Evolutionary conservation across 2,113 vertebrate species (phyloP).

Genomic region (Antigone vipio): DNA sequence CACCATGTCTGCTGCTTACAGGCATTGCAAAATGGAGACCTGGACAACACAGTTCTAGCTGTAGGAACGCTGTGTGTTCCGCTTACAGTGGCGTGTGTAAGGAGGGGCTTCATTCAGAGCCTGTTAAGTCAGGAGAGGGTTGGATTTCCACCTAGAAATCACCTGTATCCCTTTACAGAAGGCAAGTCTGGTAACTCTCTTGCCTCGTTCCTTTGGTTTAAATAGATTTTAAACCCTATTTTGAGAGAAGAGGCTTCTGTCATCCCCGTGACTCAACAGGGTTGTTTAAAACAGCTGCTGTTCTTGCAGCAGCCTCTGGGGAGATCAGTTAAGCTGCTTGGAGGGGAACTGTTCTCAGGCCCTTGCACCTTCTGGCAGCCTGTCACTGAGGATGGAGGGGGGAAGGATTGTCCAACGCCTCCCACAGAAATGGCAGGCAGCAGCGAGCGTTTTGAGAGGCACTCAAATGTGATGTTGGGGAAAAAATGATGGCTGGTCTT

Average conservation of each 20-base stretch:
- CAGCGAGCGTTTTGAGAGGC: not conserved
- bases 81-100: not conserved
- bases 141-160: not conserved
- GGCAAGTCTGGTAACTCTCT: not conserved
- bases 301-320: conserved; percentile 10
- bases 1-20: fast-evolving
- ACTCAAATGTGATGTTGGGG: not conserved
- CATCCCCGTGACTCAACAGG: not conserved
- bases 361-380: conserved; percentile 46
- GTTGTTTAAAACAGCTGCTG: conserved; percentile 35
- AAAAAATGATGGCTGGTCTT: not conserved
- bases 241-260: not conserved
- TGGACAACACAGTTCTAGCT: not conserved
- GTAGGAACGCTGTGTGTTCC: not conserved
- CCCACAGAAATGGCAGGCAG: conserved; percentile 8
- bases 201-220: not conserved
- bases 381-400: not conserved
- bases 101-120: not conserved
- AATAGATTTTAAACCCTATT: not conserved
- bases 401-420: not conserved
- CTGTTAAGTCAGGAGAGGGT: not conserved
- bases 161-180: not conserved
- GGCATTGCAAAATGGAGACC: not conserved
- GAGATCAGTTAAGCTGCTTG: conserved; percentile 21
- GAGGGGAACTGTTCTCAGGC: conserved; percentile 56